These are phyloP conservation scores for Drosophila repleta DNA, from an alignment of 1,140 invertebrate species.

Conservation along the genomic window DNA sequence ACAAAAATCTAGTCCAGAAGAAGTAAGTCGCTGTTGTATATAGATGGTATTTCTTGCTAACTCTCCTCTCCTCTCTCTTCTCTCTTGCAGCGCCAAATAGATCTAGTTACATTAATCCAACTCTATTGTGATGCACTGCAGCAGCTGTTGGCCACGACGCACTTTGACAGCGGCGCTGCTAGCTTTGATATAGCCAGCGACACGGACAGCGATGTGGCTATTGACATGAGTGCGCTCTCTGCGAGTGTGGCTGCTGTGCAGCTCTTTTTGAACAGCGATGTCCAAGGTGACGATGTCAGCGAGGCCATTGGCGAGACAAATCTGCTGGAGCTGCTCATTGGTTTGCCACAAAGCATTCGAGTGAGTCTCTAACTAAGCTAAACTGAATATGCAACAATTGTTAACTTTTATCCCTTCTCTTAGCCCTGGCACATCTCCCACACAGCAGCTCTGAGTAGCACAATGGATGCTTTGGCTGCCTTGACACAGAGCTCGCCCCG, in stretches of 20 bases:
- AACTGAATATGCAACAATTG: background rate
- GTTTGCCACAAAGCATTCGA: slow-evolving; percentile 62
- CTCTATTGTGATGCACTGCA: slow-evolving; percentile 84
- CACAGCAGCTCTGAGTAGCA: slow-evolving; percentile 54
- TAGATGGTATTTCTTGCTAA: background rate
- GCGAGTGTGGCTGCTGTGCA: slow-evolving; percentile 63
- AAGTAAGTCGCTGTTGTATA: slow-evolving; percentile 82
- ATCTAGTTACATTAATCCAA: slow-evolving; percentile 86
- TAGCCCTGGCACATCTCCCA: slow-evolving; percentile 70
- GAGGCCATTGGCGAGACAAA: slow-evolving; percentile 73
- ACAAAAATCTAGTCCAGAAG: slow-evolving; percentile 86
- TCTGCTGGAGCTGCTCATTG: slow-evolving; percentile 71
- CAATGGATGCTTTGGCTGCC: slow-evolving; percentile 61
- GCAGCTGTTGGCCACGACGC: slow-evolving; percentile 68
- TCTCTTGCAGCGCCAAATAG: slow-evolving; percentile 86
- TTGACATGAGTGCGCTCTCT: slow-evolving; percentile 69
- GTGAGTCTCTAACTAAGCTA: slow-evolving; percentile 14
- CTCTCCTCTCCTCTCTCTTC: slow-evolving; percentile 37
- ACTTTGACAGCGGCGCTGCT: slow-evolving; percentile 65
- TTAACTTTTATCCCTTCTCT: background rate
- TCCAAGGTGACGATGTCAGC: slow-evolving; percentile 28
- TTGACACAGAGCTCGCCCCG: slow-evolving; percentile 53
- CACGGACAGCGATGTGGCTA: slow-evolving; percentile 58
- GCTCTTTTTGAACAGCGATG: slow-evolving; percentile 41
- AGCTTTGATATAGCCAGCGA: slow-evolving; percentile 75